A percentile compares a stretch with the other conserved stretches of the same genome.
These are phyloP conservation scores for Muscina levida DNA, from an alignment of 2,888 invertebrate genomes.

Conservation along the genomic window DNA sequence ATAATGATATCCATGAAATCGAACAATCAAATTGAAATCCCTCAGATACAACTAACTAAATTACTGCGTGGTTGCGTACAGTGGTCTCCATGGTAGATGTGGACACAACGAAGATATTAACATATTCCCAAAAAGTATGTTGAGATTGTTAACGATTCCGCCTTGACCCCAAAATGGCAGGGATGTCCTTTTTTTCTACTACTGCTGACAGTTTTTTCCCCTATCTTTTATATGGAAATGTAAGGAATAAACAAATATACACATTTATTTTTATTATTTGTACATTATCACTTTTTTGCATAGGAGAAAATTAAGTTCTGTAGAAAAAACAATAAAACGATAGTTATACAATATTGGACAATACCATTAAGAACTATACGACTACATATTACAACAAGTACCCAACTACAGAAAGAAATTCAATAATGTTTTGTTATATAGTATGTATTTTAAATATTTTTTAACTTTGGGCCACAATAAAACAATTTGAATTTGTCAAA, in stretches of 20 bases:
- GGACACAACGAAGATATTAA: constrained; percentile 72
- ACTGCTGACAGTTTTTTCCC: not conserved
- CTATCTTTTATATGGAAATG: constrained; percentile 50
- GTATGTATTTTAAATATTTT: too few species aligned
- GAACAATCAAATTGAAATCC: constrained; percentile 27
- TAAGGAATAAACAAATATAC: constrained; percentile 34
- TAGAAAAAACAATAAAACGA: not conserved
- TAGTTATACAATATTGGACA: too few species aligned
- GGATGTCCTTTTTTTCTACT: constrained; percentile 24
- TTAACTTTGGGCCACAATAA: too few species aligned
- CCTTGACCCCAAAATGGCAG: constrained; percentile 27
- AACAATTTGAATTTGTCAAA: constrained; percentile 6
- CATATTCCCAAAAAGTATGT: constrained; percentile 50
- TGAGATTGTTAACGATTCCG: constrained; percentile 41
- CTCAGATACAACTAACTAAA: constrained; percentile 52
- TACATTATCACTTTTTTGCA: constrained; percentile 5
- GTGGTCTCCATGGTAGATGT: constrained; percentile 80
- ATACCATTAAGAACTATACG: constrained; percentile 41
- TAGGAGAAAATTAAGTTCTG: constrained; percentile 4
- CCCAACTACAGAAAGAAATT: constrained; percentile 58
- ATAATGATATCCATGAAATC: constrained; percentile 56
- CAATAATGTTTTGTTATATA: constrained; percentile 65
- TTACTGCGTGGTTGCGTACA: constrained; percentile 79
- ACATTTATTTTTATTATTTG: constrained; percentile 20
- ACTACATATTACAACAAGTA: constrained; percentile 14